phyloP scores from a whole-genome alignment of 2,888 invertebrate species.

The Eurytoma adleriae region DNA sequence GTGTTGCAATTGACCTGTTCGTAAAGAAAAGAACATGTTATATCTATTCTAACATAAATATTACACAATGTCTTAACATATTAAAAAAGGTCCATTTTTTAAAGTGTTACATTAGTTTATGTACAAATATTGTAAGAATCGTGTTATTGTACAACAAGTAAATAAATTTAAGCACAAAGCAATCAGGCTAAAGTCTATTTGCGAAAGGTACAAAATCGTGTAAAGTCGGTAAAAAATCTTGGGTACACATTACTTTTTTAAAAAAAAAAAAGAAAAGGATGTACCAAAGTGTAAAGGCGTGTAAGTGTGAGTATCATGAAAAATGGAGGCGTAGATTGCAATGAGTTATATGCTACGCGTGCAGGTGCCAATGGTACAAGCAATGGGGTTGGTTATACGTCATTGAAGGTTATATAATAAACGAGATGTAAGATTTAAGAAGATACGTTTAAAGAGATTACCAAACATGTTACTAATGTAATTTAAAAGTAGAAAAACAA shows the following conservation, averaged over 20 bases:
- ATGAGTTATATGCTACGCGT: conserved; percentile 39
- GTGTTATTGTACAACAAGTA: conserved; percentile 19
- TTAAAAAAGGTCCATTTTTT: background rate
- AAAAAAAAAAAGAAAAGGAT: conserved; percentile 9
- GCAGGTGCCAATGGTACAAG: conserved; percentile 51
- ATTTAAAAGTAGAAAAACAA: conserved; percentile 26
- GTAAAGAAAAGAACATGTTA: background rate
- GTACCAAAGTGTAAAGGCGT: conserved; percentile 1
- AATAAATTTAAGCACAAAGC: conserved; percentile 35
- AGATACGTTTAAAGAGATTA: conserved; percentile 10
- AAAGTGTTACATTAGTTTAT: conserved; percentile 4
- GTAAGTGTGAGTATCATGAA: conserved; percentile 9
- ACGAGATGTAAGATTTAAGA: conserved; percentile 24
- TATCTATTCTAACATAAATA: conserved; percentile 38
- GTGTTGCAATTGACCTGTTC: background rate
- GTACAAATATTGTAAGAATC: conserved; percentile 26
- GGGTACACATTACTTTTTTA: background rate
- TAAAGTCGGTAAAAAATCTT: conserved; percentile 1
- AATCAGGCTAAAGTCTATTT: conserved; percentile 34
- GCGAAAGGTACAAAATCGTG: conserved; percentile 22
- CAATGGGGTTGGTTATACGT: conserved; percentile 32
- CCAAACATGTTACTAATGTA: conserved; percentile 25
- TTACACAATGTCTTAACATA: background rate
- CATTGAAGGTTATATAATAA: background rate
- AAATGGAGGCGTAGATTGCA: background rate